Evolutionary conservation across 2,888 invertebrate genomes (phyloP).

Genomic region (Napeogenes sylphis): DNA sequence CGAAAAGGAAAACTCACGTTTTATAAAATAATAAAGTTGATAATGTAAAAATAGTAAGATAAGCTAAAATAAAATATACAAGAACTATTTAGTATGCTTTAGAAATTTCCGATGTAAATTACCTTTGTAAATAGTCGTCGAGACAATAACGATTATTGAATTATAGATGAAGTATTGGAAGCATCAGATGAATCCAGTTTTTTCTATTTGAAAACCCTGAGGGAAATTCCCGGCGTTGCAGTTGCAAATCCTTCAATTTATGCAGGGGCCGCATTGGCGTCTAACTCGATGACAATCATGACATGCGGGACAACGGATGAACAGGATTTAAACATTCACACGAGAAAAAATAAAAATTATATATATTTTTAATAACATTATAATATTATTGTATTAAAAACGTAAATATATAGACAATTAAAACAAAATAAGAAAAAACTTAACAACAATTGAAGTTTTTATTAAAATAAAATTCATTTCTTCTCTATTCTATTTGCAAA

Average conservation of each 20-base stretch:
- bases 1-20: constrained; percentile 7
- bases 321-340: constrained; percentile 29
- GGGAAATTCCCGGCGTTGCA: constrained; percentile 66
- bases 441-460: not conserved
- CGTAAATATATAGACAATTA: not conserved
- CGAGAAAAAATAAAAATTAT: too few species aligned
- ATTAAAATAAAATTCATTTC: constrained; percentile 3
- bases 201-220: constrained; percentile 62
- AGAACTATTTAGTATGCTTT: constrained; percentile 6
- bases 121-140: constrained; percentile 52
- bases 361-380: too few species aligned
- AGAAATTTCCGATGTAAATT: constrained; percentile 54
- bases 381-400: not conserved
- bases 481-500: constrained; percentile 8
- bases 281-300: constrained; percentile 64
- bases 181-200: constrained; percentile 54
- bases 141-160: constrained; percentile 62
- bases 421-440: not conserved
- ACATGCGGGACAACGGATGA: constrained; percentile 49
- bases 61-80: constrained; percentile 13
- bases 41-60: constrained; percentile 35
- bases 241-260: constrained; percentile 69
- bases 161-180: constrained; percentile 63
- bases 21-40: constrained; percentile 36
- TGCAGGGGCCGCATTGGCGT: constrained; percentile 61